Evolutionary conservation across 1,140 invertebrate genomes (phyloP).

Genomic region (Venustaconcha ellipsiformis): DNA sequence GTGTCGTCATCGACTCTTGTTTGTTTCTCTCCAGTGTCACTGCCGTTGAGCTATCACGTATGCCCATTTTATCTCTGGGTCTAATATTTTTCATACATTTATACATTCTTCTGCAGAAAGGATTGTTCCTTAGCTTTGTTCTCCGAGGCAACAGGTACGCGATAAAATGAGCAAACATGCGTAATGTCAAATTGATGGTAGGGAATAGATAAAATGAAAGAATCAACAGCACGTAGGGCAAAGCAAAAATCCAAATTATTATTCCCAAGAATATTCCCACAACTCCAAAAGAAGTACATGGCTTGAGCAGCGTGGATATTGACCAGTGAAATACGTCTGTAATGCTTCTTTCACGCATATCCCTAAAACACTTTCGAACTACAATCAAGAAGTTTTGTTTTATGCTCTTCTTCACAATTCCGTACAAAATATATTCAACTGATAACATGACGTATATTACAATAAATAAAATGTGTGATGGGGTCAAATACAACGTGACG

Average conservation of each 20-base stretch:
- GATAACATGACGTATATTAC: constrained; percentile 8
- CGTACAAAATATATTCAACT: constrained; percentile 10
- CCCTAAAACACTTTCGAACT: constrained; percentile 16
- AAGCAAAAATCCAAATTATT: constrained; percentile 7
- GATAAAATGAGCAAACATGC: constrained; percentile 21
- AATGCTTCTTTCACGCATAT: constrained; percentile 18
- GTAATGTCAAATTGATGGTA: constrained; percentile 14
- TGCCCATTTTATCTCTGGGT: neutral
- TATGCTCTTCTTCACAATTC: constrained; percentile 1
- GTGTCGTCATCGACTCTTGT: neutral
- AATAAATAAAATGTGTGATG: constrained; percentile 14
- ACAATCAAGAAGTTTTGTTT: constrained; percentile 18
- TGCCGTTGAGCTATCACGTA: neutral
- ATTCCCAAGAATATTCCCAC: constrained; percentile 23
- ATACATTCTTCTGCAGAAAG: neutral
- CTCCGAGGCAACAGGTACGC: constrained; percentile 7
- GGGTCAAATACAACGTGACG: constrained; percentile 18
- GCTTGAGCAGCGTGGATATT: constrained; percentile 2
- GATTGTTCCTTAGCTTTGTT: neutral
- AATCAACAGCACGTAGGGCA: constrained; percentile 12
- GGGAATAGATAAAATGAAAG: constrained; percentile 26
- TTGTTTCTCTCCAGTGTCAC: constrained; percentile 12
- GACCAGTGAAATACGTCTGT: constrained; percentile 14
- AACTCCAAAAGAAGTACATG: constrained; percentile 16
- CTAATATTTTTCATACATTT: neutral